These are phyloP conservation scores for Rhagoletis zephyria DNA, from an alignment of 1,140 invertebrate species.

Conservation along the genomic window DNA sequence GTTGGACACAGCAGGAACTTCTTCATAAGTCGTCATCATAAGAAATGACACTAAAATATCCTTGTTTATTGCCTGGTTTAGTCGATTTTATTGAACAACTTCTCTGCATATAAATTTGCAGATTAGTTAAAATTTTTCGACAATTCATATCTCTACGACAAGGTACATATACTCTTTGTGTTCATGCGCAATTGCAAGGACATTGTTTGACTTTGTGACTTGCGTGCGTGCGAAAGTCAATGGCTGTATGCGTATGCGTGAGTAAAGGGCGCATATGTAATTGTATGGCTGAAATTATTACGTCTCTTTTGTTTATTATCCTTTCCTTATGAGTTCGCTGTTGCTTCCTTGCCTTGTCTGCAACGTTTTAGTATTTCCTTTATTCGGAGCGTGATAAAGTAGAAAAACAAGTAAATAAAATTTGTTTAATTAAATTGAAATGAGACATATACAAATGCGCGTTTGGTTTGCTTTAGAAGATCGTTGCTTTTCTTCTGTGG, in stretches of 20 bases:
- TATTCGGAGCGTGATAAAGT: constrained; percentile 15
- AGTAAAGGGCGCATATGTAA: neutral
- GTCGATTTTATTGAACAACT: constrained; percentile 69
- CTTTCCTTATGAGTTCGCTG: neutral
- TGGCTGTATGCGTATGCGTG: neutral
- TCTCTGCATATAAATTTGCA: constrained; percentile 72
- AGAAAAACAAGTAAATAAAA: constrained; percentile 51
- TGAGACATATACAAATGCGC: constrained; percentile 8
- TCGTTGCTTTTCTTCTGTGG: neutral
- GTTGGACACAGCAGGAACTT: constrained; percentile 19
- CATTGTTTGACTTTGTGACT: neutral
- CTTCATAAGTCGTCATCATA: constrained; percentile 25
- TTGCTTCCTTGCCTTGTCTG: neutral
- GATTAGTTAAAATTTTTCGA: constrained; percentile 61
- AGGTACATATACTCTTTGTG: neutral
- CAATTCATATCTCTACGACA: neutral
- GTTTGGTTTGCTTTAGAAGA: neutral
- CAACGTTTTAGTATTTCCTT: no score
- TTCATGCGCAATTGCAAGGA: no score
- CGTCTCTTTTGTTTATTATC: constrained; percentile 67
- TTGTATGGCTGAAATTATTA: constrained; percentile 63
- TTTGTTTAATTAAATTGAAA: constrained; percentile 35
- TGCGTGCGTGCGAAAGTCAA: neutral
- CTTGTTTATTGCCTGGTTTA: constrained; percentile 71
- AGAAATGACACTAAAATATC: constrained; percentile 61